phyloP scores from a whole-genome alignment of 2,888 invertebrate species.

The Scaptomyza reducta region DNA sequence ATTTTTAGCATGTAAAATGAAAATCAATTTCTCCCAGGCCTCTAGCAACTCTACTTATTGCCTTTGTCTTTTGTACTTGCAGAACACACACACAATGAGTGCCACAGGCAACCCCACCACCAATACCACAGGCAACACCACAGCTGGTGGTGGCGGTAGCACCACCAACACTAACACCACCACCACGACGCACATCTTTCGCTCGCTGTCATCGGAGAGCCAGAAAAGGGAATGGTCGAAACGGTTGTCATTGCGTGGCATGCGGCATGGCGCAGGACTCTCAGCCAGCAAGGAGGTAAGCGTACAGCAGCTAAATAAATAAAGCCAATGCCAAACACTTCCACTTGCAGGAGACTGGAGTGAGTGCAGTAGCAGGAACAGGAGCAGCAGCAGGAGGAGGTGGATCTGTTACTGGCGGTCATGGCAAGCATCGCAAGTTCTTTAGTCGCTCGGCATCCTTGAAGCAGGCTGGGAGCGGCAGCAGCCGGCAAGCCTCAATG shows the following conservation, averaged over 20 bases:
- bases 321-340: slow-evolving; percentile 9
- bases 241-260: slow-evolving; percentile 89
- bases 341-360: slow-evolving; percentile 27
- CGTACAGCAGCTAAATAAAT: slow-evolving; percentile 16
- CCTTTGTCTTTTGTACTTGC: slow-evolving; percentile 11
- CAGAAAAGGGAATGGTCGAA: slow-evolving; percentile 90
- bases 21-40: slow-evolving; percentile 65
- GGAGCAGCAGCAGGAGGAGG: background rate
- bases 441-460: slow-evolving; percentile 87
- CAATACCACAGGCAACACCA: background rate
- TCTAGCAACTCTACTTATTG: slow-evolving; percentile 9
- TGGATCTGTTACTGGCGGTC: slow-evolving; percentile 2
- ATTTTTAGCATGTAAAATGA: slow-evolving; percentile 63
- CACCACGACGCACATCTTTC: slow-evolving; percentile 85
- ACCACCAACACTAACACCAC: slow-evolving; percentile 11
- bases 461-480: slow-evolving; percentile 84
- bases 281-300: slow-evolving; percentile 82
- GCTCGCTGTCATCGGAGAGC: slow-evolving; percentile 88
- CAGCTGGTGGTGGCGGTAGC: slow-evolving; percentile 5
- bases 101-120: slow-evolving; percentile 50
- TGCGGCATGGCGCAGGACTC: slow-evolving; percentile 86
- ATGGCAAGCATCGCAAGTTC: slow-evolving; percentile 77
- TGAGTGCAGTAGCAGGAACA: background rate
- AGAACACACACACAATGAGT: slow-evolving; percentile 47
- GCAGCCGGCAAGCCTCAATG: slow-evolving; percentile 78